Evolutionary conservation across 1,140 invertebrate species (phyloP).

Genomic region (Cherax quadricarinatus): DNA sequence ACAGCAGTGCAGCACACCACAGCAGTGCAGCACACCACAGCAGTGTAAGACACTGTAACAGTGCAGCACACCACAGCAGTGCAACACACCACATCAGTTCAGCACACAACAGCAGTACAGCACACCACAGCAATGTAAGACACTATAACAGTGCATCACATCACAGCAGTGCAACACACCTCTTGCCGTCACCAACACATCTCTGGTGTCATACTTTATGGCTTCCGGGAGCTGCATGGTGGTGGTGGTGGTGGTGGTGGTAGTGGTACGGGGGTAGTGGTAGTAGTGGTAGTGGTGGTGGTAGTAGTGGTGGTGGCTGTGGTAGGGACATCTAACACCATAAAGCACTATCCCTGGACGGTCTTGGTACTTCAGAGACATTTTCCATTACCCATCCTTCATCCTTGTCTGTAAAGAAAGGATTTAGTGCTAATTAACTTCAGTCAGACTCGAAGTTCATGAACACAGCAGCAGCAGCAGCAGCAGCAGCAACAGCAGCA

Average conservation of each 20-base stretch:
- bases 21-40: too few relatives aligned
- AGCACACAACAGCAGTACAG: too few relatives aligned
- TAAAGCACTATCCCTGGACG: slow-evolving; percentile 3
- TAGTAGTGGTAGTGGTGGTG: too few relatives aligned
- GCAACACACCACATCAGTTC: too few relatives aligned
- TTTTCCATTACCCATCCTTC: slow-evolving; percentile 44
- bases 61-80: too few relatives aligned
- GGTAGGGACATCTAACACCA: neutral
- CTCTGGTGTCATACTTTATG: slow-evolving; percentile 43
- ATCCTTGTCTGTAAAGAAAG: slow-evolving; percentile 37
- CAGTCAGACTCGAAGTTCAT: slow-evolving; percentile 37
- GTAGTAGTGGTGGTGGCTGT: too few relatives aligned
- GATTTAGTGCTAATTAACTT: slow-evolving; percentile 64
- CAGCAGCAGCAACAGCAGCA: slow-evolving; percentile 1
- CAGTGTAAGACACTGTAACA: too few relatives aligned
- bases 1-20: too few relatives aligned
- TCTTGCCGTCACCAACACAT: slow-evolving; percentile 42
- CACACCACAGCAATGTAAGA: too few relatives aligned
- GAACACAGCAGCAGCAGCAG: slow-evolving; percentile 31
- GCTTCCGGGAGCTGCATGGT: slow-evolving; percentile 26
- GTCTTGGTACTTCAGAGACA: slow-evolving; percentile 28
- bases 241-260: too few relatives aligned
- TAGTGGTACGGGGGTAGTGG: too few relatives aligned
- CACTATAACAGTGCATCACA: too few relatives aligned
- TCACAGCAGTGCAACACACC: neutral